Conservation (phyloP, 2,888 invertebrate genomes). For the Tetragonisca angustula region DNA sequence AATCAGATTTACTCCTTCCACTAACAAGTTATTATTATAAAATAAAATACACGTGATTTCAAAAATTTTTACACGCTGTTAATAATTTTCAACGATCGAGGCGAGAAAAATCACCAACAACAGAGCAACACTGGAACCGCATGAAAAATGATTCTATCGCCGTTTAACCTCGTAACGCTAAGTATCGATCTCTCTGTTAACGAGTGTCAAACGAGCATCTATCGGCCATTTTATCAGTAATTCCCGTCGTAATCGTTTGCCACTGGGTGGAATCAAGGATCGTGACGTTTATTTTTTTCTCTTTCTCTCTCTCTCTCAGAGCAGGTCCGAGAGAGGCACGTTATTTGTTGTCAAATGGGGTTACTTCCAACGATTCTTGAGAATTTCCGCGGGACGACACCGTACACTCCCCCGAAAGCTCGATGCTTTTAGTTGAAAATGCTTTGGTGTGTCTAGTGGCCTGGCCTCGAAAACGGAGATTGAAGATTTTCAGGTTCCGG, state of each 20-base stretch:
- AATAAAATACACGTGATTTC: too few relatives aligned
- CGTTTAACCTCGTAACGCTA: background rate
- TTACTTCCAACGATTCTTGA: constrained; percentile 25
- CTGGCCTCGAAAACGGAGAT: too few relatives aligned
- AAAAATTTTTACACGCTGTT: too few relatives aligned
- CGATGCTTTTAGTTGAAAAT: constrained; percentile 28
- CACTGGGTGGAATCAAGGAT: background rate
- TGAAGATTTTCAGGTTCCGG: too few relatives aligned
- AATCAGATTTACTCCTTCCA: too few relatives aligned
- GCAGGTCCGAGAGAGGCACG: background rate
- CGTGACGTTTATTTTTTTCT: background rate
- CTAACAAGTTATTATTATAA: too few relatives aligned
- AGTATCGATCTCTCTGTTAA: background rate
- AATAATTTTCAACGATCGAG: too few relatives aligned
- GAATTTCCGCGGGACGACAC: constrained; percentile 88
- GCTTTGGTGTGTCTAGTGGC: constrained; percentile 6
- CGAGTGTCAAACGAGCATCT: background rate
- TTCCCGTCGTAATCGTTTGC: background rate
- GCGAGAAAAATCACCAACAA: background rate
- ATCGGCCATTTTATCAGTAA: background rate
- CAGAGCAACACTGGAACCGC: background rate
- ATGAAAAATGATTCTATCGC: background rate
- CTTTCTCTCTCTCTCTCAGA: background rate
- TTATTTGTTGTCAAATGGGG: constrained; percentile 8
- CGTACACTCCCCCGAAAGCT: constrained; percentile 72